Evolutionary conservation across 2,888 invertebrate species (phyloP), one percentile per base, ranked within the genome.

Genomic region (Vandiemenella viatica): DNA sequence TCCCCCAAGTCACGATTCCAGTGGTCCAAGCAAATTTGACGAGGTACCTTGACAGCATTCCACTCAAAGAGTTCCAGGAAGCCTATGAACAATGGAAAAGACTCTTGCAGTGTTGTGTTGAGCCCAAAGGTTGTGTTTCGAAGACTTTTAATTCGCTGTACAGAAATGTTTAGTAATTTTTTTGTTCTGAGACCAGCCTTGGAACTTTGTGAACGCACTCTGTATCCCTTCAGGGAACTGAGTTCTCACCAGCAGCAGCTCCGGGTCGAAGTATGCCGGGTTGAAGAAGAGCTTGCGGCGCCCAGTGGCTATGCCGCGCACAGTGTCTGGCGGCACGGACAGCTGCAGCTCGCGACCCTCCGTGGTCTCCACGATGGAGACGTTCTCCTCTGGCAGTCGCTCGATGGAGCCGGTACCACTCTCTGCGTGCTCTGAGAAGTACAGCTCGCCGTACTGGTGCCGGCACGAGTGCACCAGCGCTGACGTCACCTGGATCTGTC

Each of bases 231-330:
- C 32, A 10, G 32, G 32, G 8, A 8, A 32, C 10, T 32, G 32
- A 32, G 16, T 18, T 64, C 75, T 73, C 70, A 88, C 88, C 70
- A 82, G 71, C 63, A 92, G 72, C 43, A 89, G 65, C 57, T 90
- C 85, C 20, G 85, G 84, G 63, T 92, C 91, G 61, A 92, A 90
- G 63, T 90, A 92, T 6, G 90, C 89, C 0, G 89, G 89, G 64
- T 89, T 90, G 61, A 90, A 90, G 62, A 88, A 90, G 3, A 90
- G 70, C 61, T 89, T 88, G 55, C 83, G 74, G 47, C 88, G 71
- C 10, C 83, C 84, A 1, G 65, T 57, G 7, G 65, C 59, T 7
- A 68, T 63, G 40, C 62, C 63, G 57, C 77, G 70, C 8, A 80
- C 69, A 45, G 68, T 70, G 56, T 83, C 83, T 55, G 79, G 72